Evolutionary conservation across 2,888 invertebrate genomes (phyloP).

Genomic region (Trachelus iudaicus): DNA sequence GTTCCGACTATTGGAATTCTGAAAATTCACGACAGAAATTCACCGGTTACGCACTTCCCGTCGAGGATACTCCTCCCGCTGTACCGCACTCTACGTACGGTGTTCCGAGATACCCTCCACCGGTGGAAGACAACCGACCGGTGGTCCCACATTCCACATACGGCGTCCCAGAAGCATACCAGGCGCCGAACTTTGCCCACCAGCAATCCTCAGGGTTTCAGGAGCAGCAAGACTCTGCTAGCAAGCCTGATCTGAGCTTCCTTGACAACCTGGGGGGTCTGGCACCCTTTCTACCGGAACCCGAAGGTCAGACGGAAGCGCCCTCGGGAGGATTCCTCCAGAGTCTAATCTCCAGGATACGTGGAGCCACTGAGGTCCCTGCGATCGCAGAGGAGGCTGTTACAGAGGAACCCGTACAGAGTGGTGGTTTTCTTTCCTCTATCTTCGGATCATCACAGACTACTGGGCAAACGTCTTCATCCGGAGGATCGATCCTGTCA

Average conservation of each 20-base stretch:
- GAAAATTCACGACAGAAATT: conserved; percentile 5
- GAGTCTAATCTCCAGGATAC: not conserved
- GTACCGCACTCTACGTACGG: not conserved
- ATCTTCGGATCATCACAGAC: conserved; percentile 5
- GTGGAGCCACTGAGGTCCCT: not conserved
- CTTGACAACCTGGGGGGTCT: conserved; percentile 34
- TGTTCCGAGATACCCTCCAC: not conserved
- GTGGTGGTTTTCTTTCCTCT: conserved; percentile 13
- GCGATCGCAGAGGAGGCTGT: not conserved
- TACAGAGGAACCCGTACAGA: not conserved
- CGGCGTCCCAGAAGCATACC: conserved; percentile 1
- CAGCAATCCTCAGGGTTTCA: not conserved
- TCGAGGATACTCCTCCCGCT: not conserved
- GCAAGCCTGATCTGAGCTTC: conserved; percentile 28
- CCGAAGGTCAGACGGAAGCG: not conserved
- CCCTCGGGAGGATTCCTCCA: not conserved
- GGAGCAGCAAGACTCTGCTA: not conserved
- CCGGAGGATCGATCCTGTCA: conserved; percentile 3
- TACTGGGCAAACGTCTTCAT: not conserved
- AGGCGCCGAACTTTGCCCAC: not conserved
- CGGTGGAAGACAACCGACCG: not conserved
- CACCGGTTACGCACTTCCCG: conserved; percentile 4
- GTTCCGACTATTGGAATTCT: conserved; percentile 5
- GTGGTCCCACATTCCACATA: conserved; percentile 1
- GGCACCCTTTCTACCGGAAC: conserved; percentile 27